Base-by-base conservation (phyloP, 2,797 vertebrate genomes). In the Lepidocolaptes lacrymiger region DNA sequence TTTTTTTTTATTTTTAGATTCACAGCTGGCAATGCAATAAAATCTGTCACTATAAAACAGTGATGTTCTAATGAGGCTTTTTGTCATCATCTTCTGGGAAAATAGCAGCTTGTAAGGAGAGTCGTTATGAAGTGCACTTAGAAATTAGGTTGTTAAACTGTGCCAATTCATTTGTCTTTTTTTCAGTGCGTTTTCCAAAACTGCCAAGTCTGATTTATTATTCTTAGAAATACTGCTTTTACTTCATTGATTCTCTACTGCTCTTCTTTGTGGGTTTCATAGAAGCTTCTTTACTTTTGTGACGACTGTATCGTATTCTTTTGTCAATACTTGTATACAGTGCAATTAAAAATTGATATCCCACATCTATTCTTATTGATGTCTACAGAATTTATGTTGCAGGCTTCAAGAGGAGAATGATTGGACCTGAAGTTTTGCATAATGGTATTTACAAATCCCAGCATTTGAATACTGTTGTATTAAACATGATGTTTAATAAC, bases 111-210 rank as follows among this genome's bases (percentile, higher is more conserved):
- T 95, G 93, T 92, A 85, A 97, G 95, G 94, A 96, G 92, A 96
- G 64, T 96, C 96, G 73, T 97, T 97, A 97, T 97, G 96, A 98
- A 98, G 98, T 98, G 98, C 98, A 98, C 98, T 98, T 98, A 98
- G 98, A 98, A 97, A 97, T 97, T 96, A 97, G 97, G 89, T 97
- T 97, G 97, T 96, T 97, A 95, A 97, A 96, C 93, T 97, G 95
- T 97, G 96, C 95, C 94, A 93, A 91, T 91, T 95, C 34, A 54
- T 95, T 96, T 89, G 84, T 95, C 96, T 79, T 37, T 85, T 90
- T 82, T 97, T 97, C 69, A 77, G 58, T 91, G 76, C 48, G 55
- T 96, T 97, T 98, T 97, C 88, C 73, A 93, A 87, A 96, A 89
- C 66, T 82, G 85, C 92, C 92, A 94, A 88, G 86, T 97, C 91